These are phyloP conservation scores for Heterotilapia buettikoferi DNA, from an alignment of 2,113 vertebrate species.

Conservation along the genomic window DNA sequence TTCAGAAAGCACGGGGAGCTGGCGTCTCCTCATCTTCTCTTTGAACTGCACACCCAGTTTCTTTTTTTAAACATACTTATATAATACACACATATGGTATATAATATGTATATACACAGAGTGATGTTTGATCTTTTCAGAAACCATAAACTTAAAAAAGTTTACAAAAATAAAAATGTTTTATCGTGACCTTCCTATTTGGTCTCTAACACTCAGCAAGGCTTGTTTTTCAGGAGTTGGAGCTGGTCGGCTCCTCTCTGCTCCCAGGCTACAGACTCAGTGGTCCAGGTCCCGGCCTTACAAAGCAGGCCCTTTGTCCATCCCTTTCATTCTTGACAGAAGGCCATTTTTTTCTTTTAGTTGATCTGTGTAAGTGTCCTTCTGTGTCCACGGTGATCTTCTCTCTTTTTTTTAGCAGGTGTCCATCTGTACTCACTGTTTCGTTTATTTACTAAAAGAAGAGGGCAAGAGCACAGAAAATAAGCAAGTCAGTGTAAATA, in stretches of 20 bases:
- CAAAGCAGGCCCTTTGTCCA: conserved; percentile 22
- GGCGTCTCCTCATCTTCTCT: neutral
- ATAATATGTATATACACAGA: conserved; percentile 66
- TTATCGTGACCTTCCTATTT: conserved; percentile 62
- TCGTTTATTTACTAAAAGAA: conserved; percentile 70
- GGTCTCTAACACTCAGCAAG: conserved; percentile 55
- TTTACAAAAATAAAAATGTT: conserved; percentile 80
- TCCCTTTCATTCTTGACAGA: conserved; percentile 40
- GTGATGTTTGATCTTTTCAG: conserved; percentile 62
- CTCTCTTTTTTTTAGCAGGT: conserved; percentile 48
- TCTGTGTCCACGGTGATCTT: conserved; percentile 50
- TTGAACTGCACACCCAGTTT: conserved; percentile 4
- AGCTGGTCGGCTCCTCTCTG: conserved; percentile 14
- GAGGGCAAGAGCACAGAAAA: conserved; percentile 32
- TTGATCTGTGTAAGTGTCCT: conserved; percentile 40
- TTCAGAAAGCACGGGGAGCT: neutral
- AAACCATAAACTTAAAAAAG: conserved; percentile 78
- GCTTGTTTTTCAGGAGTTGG: conserved; percentile 56
- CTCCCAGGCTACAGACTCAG: conserved; percentile 31
- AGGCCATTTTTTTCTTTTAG: conserved; percentile 49
- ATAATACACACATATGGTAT: conserved; percentile 52
- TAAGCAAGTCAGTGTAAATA: conserved; percentile 37
- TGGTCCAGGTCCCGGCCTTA: conserved; percentile 37
- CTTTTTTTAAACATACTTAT: neutral
- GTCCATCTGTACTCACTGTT: conserved; percentile 59